These are phyloP conservation scores for Myxocyprinus asiaticus DNA, from an alignment of 2,113 vertebrate species.

Conservation along the genomic window DNA sequence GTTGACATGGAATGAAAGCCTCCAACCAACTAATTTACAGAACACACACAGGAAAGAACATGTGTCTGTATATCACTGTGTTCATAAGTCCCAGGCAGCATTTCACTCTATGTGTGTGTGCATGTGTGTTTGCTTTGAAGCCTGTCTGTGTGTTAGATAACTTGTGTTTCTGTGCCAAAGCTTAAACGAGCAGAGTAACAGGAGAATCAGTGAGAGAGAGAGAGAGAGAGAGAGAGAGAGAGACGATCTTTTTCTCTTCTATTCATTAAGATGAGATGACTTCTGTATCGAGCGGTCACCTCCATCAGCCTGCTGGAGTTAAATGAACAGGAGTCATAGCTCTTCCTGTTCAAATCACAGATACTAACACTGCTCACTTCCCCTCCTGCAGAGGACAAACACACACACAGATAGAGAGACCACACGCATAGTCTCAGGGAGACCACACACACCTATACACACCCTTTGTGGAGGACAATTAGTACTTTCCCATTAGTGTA, in stretches of 20 bases:
- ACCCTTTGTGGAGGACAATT: background rate
- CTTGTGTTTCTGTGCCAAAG: constrained; percentile 43
- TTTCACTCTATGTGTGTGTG: constrained; percentile 45
- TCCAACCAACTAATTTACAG: constrained; percentile 23
- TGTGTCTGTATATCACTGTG: constrained; percentile 44
- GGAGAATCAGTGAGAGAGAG: constrained; percentile 14
- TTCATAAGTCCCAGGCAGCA: constrained; percentile 32
- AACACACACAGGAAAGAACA: constrained; percentile 1
- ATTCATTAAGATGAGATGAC: constrained; percentile 24
- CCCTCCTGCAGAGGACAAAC: constrained; percentile 6
- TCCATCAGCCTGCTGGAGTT: constrained; percentile 28
- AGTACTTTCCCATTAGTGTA: no score
- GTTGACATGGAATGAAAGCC: constrained; percentile 10
- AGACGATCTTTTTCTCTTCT: constrained; percentile 31
- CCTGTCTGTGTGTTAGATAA: constrained; percentile 43
- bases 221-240: constrained; percentile 4
- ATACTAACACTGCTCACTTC: constrained; percentile 22
- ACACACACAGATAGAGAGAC: background rate
- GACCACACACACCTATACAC: background rate
- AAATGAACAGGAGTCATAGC: constrained; percentile 32
- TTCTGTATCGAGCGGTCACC: constrained; percentile 25
- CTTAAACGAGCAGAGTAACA: constrained; percentile 13
- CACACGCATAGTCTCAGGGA: no score
- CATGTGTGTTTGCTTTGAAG: constrained; percentile 16
- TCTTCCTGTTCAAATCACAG: constrained; percentile 33